Base-by-base conservation (phyloP, 2,113 vertebrate species). In the Gnathonemus longibarbis region DNA sequence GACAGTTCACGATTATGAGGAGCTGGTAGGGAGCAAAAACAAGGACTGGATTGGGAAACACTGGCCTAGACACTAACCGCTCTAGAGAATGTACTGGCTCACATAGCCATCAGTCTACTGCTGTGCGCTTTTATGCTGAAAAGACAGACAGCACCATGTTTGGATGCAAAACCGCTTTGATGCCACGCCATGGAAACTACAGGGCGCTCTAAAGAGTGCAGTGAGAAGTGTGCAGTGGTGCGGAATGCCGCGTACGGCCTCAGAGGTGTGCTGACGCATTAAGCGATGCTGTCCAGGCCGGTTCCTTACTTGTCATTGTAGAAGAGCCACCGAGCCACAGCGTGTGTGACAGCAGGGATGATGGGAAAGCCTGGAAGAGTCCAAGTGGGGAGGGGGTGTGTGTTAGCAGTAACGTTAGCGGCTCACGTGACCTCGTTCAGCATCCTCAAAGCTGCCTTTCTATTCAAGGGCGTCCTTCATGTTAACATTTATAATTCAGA, bases 281-380 rank as follows among this genome's bases (percentile, higher is more conserved):
- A 84, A 19, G 24, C 31, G 5, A 19, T 8, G 35, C 35, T 19
- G 35, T 39, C 35, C 74, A 39, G 84, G 7, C 6, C 7, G 11
- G n/a, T 77, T 77, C 46, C 42, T 95, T 94, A 96, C 96, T 89
- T 94, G 94, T 97, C 96, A 5, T 97, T 91, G 45, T 88, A 94
- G 90, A 90, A 95, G 10, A 93, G 77, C 31, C 92, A 92, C 3
- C 96, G 95, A 11, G 95, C 96, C 83, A 95, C 93, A 7, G 95
- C 95, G 1, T 96, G 93, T 0, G 93, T 95, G 50, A 92, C 83
- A 50, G 95, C 94, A 87, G 96, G 96, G 90, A 97, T 27, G 4
- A 96, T 48, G 3, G 96, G 96, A 89, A 97, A 97, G 66, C 94
- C 96, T 97, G 84, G 17, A 56, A 87, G 84, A 58, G 52, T 27